A percentile compares a stretch with the other conserved stretches of the same genome.
Conservation (phyloP, 2,888 invertebrate species). For the Hydroisotoma schaefferi region DNA sequence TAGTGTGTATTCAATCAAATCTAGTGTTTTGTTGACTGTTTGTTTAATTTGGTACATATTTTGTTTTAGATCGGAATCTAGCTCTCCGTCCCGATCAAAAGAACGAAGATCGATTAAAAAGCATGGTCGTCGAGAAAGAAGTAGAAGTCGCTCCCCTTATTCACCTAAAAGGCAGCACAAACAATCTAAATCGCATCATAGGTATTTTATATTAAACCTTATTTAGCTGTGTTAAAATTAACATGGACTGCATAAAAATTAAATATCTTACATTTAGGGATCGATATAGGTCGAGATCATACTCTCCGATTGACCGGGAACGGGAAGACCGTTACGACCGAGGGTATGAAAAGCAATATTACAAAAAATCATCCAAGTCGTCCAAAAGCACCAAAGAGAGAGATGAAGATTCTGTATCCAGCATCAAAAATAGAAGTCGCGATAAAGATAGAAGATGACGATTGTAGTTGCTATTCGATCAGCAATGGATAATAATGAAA, state of each 20-base stretch:
- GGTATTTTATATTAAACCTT: slow-evolving; percentile 2
- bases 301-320: slow-evolving; percentile 12
- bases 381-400: slow-evolving; percentile 50
- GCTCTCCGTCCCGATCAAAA: slow-evolving; percentile 49
- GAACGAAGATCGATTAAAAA: slow-evolving; percentile 35
- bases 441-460: slow-evolving; percentile 24
- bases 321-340: slow-evolving; percentile 8
- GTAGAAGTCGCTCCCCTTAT: slow-evolving; percentile 19
- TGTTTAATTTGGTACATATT: slow-evolving; percentile 15
- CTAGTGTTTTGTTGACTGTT: neutral
- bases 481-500: too few relatives aligned
- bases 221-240: neutral
- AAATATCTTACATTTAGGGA: slow-evolving; percentile 46
- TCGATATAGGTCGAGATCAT: slow-evolving; percentile 52
- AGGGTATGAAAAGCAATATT: slow-evolving; percentile 13
- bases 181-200: slow-evolving; percentile 25
- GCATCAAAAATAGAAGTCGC: slow-evolving; percentile 13
- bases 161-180: slow-evolving; percentile 9
- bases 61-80: slow-evolving; percentile 44
- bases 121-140: slow-evolving; percentile 29
- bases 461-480: too few relatives aligned
- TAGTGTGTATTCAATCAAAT: slow-evolving; percentile 6
- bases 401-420: slow-evolving; percentile 17
- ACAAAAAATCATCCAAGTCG: slow-evolving; percentile 12
- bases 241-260: neutral